Percentiles rank a stretch among this genome's conserved stretches.
These are phyloP conservation scores for Drosophila triauraria DNA, from an alignment of 1,140 invertebrate species.

Conservation along the genomic window DNA sequence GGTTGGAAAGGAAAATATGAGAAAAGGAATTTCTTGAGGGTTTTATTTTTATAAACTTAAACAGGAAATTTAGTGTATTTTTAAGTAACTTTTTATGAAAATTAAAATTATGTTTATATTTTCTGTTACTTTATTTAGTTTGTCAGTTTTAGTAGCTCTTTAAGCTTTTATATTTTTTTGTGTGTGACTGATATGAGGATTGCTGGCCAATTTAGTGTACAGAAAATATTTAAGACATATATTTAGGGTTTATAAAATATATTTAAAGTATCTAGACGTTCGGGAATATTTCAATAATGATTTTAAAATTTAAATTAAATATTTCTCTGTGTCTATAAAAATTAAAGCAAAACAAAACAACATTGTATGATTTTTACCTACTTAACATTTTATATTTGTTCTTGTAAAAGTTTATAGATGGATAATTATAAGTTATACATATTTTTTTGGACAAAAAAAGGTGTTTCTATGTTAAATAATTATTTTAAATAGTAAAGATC, in stretches of 20 bases:
- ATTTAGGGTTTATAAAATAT: background rate
- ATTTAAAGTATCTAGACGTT: background rate
- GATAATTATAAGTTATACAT: no score
- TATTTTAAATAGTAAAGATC: no score
- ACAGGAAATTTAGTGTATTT: no score
- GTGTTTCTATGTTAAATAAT: no score
- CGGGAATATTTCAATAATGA: background rate
- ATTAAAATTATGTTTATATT: background rate
- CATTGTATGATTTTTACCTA: no score
- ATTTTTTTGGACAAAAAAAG: no score
- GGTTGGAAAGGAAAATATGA: background rate
- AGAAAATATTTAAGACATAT: background rate
- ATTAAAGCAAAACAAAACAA: no score
- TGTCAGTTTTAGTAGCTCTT: no score
- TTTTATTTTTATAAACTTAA: background rate
- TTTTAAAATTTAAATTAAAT: background rate
- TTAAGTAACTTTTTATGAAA: background rate
- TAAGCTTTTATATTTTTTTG: background rate
- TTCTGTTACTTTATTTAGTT: no score
- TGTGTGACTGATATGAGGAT: background rate
- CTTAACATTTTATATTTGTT: no score
- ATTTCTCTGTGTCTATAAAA: background rate
- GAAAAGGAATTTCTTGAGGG: constrained; percentile 2
- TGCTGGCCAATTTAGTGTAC: background rate
- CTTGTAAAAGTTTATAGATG: no score